Evolutionary conservation across 2,888 invertebrate genomes (phyloP), one percentile per base, ranked within the genome.

Genomic region (Gymnocheta viridis): DNA sequence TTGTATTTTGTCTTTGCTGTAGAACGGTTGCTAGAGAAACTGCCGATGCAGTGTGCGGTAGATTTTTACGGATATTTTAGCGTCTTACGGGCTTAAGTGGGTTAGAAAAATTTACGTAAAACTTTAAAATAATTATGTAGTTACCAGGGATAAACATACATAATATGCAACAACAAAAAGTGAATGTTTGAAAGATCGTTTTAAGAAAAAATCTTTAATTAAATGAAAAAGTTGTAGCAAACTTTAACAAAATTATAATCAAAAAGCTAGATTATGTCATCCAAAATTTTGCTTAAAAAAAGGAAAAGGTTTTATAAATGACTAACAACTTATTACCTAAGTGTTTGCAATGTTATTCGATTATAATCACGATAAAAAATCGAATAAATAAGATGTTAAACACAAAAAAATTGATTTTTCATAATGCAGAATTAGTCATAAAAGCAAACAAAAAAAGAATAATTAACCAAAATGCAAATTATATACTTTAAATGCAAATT

Each of bases 1-100:
- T 84, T 84, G 60, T 77, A 29, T 84, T 72, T 84, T 67, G 81
- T 77, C 80, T 77, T 64, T 67, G 56, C 62, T 69, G 14, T 60
- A 27, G 67, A 24, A 62, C 54, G 76, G 83, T 83, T 83, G 80
- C 14, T 60, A 54, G 54, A 47, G 72, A 24, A 67, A 38, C 49
- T 51, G 72, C 19, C 12, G 9, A 24, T 17, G 38, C 7, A 22
- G 49, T 44, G n/a, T 29, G 62, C 66, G 32, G 54, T 44, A 62
- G 12, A 29, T 79, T 56, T 12, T 32, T 54, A 35, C 4, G 22
- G 29, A 72, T 14, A 47, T 12, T 22, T 58, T 70, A 44, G 19
- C 79, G 70, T 56, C 44, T 66, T 76, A 27, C 62, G 70, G 78
- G 41, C 12, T 67, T 64, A 77, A 49, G 60, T 74, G 83, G 58